These are phyloP conservation scores for Tipula lateralis DNA, from an alignment of 2,888 invertebrate species.

Conservation along the genomic window DNA sequence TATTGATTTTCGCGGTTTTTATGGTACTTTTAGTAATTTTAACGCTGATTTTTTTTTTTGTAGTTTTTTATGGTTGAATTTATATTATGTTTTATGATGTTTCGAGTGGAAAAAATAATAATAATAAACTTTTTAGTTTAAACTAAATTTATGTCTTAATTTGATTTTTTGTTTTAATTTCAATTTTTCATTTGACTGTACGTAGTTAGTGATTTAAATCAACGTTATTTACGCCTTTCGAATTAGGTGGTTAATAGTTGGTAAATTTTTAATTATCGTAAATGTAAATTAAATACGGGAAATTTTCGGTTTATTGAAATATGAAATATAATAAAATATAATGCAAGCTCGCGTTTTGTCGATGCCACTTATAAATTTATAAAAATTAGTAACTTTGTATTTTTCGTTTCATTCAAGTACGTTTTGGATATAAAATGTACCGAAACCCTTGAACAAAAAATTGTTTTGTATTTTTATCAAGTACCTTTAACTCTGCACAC, in stretches of 20 bases:
- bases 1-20: constrained; percentile 24
- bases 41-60: constrained; percentile 5
- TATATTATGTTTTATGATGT: constrained; percentile 7
- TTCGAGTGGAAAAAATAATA: constrained; percentile 12
- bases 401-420: background rate
- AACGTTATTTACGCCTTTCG: constrained; percentile 2
- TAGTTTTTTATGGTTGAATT: constrained; percentile 19
- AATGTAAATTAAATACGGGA: background rate
- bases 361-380: background rate
- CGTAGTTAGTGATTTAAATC: background rate
- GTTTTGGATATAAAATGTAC: background rate
- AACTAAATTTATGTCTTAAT: constrained; percentile 24
- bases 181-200: background rate
- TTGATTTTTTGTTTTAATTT: background rate
- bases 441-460: background rate
- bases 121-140: constrained; percentile 4
- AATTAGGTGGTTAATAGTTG: constrained; percentile 9
- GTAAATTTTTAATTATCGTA: constrained; percentile 19
- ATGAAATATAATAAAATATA: background rate
- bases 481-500: background rate
- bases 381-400: background rate
- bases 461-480: background rate
- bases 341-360: background rate
- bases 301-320: background rate
- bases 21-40: constrained; percentile 24